These are phyloP conservation scores for Sericinus montela DNA, from an alignment of 2,888 invertebrate species.

Conservation along the genomic window DNA sequence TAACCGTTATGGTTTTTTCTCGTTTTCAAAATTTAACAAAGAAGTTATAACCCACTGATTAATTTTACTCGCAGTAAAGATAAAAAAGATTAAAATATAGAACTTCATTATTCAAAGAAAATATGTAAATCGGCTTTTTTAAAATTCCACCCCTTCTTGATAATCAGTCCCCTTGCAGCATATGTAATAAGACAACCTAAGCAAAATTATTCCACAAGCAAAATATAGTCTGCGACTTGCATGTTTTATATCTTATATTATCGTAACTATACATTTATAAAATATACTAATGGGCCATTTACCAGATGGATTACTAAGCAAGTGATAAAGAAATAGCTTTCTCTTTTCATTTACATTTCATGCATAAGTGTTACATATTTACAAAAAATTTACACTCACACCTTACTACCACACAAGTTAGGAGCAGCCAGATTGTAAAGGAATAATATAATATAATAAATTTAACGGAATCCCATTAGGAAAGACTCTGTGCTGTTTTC, in stretches of 20 bases:
- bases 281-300: background rate
- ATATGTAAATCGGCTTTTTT: background rate
- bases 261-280: background rate
- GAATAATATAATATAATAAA: too few species aligned
- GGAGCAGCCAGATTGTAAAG: too few species aligned
- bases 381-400: background rate
- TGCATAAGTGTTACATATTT: background rate
- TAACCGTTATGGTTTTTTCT: too few species aligned
- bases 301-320: background rate
- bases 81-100: too few species aligned
- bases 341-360: constrained; percentile 9
- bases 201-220: constrained; percentile 9
- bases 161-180: background rate
- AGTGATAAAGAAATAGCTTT: background rate
- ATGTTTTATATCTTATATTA: background rate
- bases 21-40: too few species aligned
- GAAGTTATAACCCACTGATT: too few species aligned
- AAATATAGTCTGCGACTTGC: background rate
- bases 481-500: too few species aligned
- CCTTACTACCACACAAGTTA: too few species aligned
- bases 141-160: constrained; percentile 4
- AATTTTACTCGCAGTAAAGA: too few species aligned
- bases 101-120: background rate
- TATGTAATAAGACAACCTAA: constrained; percentile 1
- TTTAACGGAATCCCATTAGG: too few species aligned